phyloP scores from a whole-genome alignment of 2,888 invertebrate species.

The Operophtera brumata region DNA sequence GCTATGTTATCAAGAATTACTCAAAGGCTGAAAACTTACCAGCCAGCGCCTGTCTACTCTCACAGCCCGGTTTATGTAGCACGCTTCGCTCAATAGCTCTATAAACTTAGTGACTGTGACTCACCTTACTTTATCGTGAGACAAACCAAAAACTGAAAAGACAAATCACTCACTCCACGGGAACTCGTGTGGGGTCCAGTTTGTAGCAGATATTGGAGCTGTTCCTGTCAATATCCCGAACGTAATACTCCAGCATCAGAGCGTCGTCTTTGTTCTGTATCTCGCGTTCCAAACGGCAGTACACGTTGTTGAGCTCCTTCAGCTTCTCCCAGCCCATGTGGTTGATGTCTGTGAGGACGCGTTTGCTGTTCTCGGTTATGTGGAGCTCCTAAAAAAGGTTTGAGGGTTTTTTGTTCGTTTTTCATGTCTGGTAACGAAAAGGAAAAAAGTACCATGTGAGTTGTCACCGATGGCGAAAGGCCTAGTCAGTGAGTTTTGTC shows the following conservation, averaged over 20 bases:
- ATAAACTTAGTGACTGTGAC: no score
- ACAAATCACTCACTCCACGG: conserved; percentile 52
- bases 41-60: no score
- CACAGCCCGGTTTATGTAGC: no score
- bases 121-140: no score
- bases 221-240: conserved; percentile 86
- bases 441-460: no score
- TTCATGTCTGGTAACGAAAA: not conserved
- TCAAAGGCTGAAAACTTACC: no score
- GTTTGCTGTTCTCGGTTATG: conserved; percentile 71
- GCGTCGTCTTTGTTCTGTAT: conserved; percentile 91
- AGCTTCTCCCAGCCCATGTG: conserved; percentile 88
- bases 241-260: conserved; percentile 86
- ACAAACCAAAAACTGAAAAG: no score
- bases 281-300: conserved; percentile 86
- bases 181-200: conserved; percentile 87
- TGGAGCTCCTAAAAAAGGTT: conserved; percentile 66
- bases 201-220: conserved; percentile 91
- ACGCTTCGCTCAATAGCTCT: no score
- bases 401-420: not conserved
- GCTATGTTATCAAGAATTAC: no score
- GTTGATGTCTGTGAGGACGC: conserved; percentile 67
- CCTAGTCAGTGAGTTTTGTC: no score
- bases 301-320: conserved; percentile 86
- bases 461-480: no score